Base-by-base conservation (phyloP, 1,140 invertebrate genomes). In the Sinonovacula constricta region DNA sequence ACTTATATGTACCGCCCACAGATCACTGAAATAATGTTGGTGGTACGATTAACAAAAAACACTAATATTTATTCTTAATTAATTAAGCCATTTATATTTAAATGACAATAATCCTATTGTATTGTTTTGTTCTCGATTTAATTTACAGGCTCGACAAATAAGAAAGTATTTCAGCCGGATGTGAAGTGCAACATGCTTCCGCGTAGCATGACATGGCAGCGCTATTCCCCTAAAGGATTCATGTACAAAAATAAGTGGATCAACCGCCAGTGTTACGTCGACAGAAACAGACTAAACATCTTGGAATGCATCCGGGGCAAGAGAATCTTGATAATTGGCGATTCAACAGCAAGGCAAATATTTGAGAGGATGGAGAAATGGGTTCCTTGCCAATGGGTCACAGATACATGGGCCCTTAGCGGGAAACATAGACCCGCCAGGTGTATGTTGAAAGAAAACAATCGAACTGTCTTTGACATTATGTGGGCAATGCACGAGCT, bases 291-390 rank as follows among this genome's bases (percentile, higher is more conserved):
- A 26, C 3, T 7, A 5, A 49, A 57, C 12, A 0, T 68, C 10
- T 30, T 39, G 28, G 3, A 15, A 10, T 77, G 65, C 26, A 36
- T 77, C 5, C 15, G 26, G 5, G 68, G 68, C 31, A 57, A 34
- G 12, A 57, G n/a, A 10, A n/a, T 77, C 24, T 26, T 59, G 1
- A 26, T 77, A 7, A 59, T 77, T 18, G 74, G 74, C 18, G 74
- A 77, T 51, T 77, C 74, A 5, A 77, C 74, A 1, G n/a, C 31
- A 15, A 57, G 74, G 2, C 74, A 77, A 56, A 59, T 67, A 22
- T 68, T 59, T 67, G 54, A 56, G 10, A 14, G 30, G 3, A 59
- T 77, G 3, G 30, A 68, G 45, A 26, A 26, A 12, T 36, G 45
- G 1, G 30, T 77, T 14, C 33, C 63, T 15, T 77, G 74, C 49